These are phyloP conservation scores for Tamias sibiricus DNA, from an alignment of 2,113 vertebrate genomes.

Conservation along the genomic window DNA sequence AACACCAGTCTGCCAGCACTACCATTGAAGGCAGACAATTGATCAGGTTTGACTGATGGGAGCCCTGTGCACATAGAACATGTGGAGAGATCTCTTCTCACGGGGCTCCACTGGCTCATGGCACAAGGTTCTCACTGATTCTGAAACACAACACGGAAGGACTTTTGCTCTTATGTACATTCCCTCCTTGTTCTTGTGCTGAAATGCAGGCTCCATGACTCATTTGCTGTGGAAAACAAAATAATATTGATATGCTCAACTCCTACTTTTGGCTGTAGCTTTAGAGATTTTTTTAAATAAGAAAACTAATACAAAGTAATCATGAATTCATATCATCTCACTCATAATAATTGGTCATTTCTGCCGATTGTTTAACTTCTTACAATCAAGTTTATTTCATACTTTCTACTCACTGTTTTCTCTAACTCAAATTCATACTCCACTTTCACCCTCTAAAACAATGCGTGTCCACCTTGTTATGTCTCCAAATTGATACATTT, in stretches of 20 bases:
- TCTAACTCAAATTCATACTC: background rate
- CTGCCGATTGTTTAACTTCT: background rate
- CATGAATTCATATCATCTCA: background rate
- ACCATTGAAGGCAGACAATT: conserved; percentile 15
- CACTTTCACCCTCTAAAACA: background rate
- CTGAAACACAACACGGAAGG: background rate
- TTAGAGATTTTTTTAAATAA: background rate
- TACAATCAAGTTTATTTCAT: background rate
- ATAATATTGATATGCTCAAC: background rate
- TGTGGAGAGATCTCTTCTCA: conserved; percentile 14
- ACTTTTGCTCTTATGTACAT: background rate
- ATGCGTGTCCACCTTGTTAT: background rate
- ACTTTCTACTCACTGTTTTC: background rate
- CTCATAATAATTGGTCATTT: background rate
- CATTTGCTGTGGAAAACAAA: background rate
- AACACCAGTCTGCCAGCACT: conserved; percentile 20
- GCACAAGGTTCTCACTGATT: background rate
- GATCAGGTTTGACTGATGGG: conserved; percentile 52
- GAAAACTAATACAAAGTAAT: background rate
- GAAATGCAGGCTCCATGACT: background rate
- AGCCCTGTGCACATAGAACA: background rate
- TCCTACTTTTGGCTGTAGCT: background rate
- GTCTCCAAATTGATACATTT: background rate
- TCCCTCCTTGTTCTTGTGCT: background rate
- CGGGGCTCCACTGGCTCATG: background rate